Percentiles rank a stretch among this genome's conserved stretches.
Conservation (phyloP, 2,113 vertebrate species). For the Dicaeum eximium region DNA sequence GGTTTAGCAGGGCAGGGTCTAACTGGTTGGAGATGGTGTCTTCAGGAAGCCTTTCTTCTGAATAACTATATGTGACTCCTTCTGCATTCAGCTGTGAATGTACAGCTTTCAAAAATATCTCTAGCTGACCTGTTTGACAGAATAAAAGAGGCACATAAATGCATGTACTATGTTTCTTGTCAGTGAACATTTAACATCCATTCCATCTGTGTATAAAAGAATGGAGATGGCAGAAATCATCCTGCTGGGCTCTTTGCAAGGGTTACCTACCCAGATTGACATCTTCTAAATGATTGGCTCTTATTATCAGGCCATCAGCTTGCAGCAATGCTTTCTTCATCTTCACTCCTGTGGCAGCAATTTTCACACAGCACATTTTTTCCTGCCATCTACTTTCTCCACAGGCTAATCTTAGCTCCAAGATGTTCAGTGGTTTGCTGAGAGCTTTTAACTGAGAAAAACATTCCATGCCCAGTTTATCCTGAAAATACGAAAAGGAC, state of each 20-base stretch:
- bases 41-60: slow-evolving; percentile 45
- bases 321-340: slow-evolving; percentile 83
- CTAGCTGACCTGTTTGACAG: slow-evolving; percentile 73
- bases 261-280: slow-evolving; percentile 76
- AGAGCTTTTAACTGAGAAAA: slow-evolving; percentile 77
- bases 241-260: neutral
- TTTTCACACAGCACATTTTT: slow-evolving; percentile 78
- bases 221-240: neutral
- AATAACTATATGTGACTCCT: slow-evolving; percentile 67
- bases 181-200: neutral
- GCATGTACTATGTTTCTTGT: neutral
- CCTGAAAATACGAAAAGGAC: slow-evolving; percentile 64
- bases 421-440: slow-evolving; percentile 76
- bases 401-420: slow-evolving; percentile 63
- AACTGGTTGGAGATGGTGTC: neutral
- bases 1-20: slow-evolving; percentile 69
- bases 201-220: neutral
- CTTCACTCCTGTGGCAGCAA: slow-evolving; percentile 73
- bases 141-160: neutral
- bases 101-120: slow-evolving; percentile 75
- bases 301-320: slow-evolving; percentile 81
- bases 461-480: slow-evolving; percentile 81
- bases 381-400: slow-evolving; percentile 68
- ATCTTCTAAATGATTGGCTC: slow-evolving; percentile 84
- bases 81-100: slow-evolving; percentile 74